phyloP scores from a whole-genome alignment of 2,888 invertebrate genomes.

The Eupithecia subumbrata region DNA sequence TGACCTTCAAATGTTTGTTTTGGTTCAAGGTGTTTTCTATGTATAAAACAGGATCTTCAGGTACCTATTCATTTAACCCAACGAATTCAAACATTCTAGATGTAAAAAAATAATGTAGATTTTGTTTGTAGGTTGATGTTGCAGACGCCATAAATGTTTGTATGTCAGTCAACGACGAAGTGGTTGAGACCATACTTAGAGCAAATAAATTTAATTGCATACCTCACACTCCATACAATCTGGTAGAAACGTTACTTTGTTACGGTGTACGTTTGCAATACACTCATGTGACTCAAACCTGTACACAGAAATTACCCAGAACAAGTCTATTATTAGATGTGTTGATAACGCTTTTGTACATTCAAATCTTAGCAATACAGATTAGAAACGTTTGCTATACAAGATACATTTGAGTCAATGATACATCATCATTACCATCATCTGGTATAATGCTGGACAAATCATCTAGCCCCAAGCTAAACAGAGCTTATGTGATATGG shows the following conservation, averaged over 20 bases:
- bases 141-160: not conserved
- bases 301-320: conserved; percentile 10
- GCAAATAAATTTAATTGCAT: not conserved
- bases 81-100: not conserved
- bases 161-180: not conserved
- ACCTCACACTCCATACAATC: not conserved
- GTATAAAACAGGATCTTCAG: not conserved
- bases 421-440: not conserved
- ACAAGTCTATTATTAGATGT: conserved; percentile 16
- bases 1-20: not conserved
- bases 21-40: not conserved
- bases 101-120: not conserved
- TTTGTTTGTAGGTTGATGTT: not conserved
- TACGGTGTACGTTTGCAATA: not conserved
- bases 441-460: not conserved
- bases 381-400: not conserved
- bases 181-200: not conserved
- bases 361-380: conserved; percentile 17
- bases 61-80: not conserved
- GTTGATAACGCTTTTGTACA: conserved; percentile 14
- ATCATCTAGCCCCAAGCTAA: not conserved
- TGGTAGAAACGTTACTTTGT: not conserved
- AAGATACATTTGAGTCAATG: not conserved
- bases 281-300: conserved; percentile 29
- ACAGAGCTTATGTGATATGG: not conserved